Conservation (phyloP, 2,888 invertebrate genomes). For the Hipparchia semele region DNA sequence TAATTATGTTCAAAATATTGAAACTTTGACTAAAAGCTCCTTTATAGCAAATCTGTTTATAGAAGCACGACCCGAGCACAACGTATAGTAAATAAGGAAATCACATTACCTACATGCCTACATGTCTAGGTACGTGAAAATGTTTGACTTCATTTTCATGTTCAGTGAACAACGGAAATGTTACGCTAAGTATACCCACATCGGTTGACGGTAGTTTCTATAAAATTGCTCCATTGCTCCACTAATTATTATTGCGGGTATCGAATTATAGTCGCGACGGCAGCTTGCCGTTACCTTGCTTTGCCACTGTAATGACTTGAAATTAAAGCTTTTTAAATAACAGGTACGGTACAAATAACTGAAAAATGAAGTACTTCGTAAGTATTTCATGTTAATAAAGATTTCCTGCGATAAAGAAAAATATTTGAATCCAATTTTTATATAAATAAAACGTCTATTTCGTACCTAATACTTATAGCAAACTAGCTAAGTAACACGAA, state of each 20-base stretch:
- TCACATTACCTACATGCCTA: not conserved
- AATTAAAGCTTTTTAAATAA: conserved; percentile 1
- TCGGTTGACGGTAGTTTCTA: conserved; percentile 26
- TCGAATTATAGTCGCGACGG: conserved; percentile 49
- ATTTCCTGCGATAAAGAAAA: no score
- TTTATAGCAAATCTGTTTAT: no score
- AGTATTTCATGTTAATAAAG: no score
- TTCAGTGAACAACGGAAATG: conserved; percentile 12
- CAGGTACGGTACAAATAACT: not conserved
- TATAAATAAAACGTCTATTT: not conserved
- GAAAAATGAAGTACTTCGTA: not conserved
- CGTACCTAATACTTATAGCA: not conserved
- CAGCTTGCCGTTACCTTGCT: conserved; percentile 35
- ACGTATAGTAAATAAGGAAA: not conserved
- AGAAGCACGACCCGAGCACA: not conserved
- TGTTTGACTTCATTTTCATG: conserved; percentile 1
- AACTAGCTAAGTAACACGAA: no score
- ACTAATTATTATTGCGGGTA: conserved; percentile 54
- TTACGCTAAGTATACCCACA: not conserved
- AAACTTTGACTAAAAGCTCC: no score
- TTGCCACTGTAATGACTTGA: conserved; percentile 9
- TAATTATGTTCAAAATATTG: no score
- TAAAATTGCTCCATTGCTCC: conserved; percentile 48
- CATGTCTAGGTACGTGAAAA: not conserved
- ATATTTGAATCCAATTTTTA: no score